Evolutionary conservation across 2,797 vertebrate species (phyloP).

Genomic region (Crax fasciolata): DNA sequence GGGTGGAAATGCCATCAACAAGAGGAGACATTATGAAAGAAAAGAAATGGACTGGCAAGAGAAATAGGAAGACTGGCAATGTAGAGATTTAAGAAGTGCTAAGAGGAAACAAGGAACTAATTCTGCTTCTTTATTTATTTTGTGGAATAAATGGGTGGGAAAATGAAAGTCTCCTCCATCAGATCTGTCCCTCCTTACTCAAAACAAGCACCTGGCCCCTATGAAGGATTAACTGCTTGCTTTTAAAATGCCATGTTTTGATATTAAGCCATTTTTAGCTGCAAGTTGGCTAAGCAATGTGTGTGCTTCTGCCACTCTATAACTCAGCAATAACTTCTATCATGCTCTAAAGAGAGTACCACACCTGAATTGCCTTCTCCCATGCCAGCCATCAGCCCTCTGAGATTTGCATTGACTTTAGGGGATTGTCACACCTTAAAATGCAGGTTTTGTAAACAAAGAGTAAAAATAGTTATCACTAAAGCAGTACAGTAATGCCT

Average conservation of each 20-base stretch:
- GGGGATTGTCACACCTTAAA: constrained; percentile 52
- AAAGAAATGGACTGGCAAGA: not conserved
- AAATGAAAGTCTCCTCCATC: not conserved
- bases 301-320: constrained; percentile 66
- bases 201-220: not conserved
- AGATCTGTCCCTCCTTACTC: not conserved
- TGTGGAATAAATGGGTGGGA: not conserved
- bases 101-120: not conserved
- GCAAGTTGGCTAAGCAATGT: constrained; percentile 50
- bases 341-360: constrained; percentile 56
- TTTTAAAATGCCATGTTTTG: constrained; percentile 44
- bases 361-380: constrained; percentile 66
- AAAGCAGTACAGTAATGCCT: not conserved
- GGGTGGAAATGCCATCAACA: not conserved
- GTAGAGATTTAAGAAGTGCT: not conserved
- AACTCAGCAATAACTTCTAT: constrained; percentile 74
- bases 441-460: constrained; percentile 50
- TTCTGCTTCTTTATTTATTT: not conserved
- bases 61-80: not conserved
- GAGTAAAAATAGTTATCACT: constrained; percentile 20
- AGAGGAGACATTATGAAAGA: not conserved
- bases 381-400: constrained; percentile 55
- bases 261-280: constrained; percentile 57
- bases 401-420: constrained; percentile 57
- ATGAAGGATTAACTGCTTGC: constrained; percentile 5